Base-by-base conservation (phyloP, 2,888 invertebrate genomes). In the Drosophila paramelanica region DNA sequence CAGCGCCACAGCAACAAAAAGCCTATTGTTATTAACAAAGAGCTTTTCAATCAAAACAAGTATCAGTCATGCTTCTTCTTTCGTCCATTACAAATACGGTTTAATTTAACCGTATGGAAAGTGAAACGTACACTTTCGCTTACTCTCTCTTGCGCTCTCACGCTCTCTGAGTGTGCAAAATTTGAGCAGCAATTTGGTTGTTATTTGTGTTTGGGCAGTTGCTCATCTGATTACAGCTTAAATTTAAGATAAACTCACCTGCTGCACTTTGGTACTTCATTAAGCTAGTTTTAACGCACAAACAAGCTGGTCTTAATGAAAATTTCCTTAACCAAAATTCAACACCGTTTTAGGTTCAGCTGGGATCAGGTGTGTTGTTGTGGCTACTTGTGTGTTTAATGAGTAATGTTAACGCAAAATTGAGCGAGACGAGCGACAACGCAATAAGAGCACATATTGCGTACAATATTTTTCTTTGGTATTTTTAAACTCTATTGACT, bases 171-270 rank as follows among this genome's bases (percentile, higher is more conserved):
- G 8, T n/a, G n/a, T 20, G 50, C 36, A 10, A 23, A 31, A 3
- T 10, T 31, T 31, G 50, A 8, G 20, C 45, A 57, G 58, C 45
- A 14, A 52, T 33, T 36, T 52, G 39, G 33, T 58, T 65, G 47
- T 70, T 74, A 61, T 75, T 74, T 59, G 70, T 60, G 47, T 66
- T 70, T 70, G 36, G 25, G 23, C 39, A 38, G 14, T 8, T 60
- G 42, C 17, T 57, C 45, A 69, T 25, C 43, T 68, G 38, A 53
- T 53, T 42, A 31, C 33, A 27, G 51, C 3, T 47, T 51, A 43
- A 47, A 10, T 33, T 39, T 31, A 50, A 61, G 41, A 17, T 36
- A 14, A 42, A 60, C 79, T 79, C 36, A 84, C 84, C 81, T 47
- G 46, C 53, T 51, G 31, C 43, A 65, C 17, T 39, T 53, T 58